These are phyloP conservation scores for Isoperla grammatica DNA, from an alignment of 2,888 invertebrate genomes.

Conservation along the genomic window DNA sequence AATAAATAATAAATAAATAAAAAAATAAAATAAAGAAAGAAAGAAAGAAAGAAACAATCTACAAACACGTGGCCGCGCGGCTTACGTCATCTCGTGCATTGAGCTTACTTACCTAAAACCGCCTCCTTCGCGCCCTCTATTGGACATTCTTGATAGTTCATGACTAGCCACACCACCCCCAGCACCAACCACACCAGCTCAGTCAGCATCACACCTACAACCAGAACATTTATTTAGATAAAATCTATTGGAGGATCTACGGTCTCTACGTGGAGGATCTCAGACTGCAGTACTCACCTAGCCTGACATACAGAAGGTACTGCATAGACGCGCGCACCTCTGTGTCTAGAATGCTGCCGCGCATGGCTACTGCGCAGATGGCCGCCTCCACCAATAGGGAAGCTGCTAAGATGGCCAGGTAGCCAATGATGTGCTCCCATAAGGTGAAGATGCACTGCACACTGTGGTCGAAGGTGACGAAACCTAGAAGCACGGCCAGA, in stretches of 20 bases:
- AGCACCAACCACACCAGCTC: constrained; percentile 70
- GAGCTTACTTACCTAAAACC: constrained; percentile 63
- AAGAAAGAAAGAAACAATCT: too few relatives aligned
- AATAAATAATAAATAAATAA: too few relatives aligned
- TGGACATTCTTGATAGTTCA: constrained; percentile 62
- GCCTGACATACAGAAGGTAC: constrained; percentile 69
- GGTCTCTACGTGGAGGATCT: too few relatives aligned
- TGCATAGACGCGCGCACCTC: constrained; percentile 67
- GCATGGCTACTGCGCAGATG: constrained; percentile 67
- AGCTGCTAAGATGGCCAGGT: constrained; percentile 53
- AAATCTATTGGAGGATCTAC: background rate
- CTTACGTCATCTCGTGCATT: too few relatives aligned
- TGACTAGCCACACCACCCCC: constrained; percentile 65
- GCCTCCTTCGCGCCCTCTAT: constrained; percentile 64
- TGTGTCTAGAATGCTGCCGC: constrained; percentile 75
- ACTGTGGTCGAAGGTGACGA: constrained; percentile 52
- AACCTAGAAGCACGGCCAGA: constrained; percentile 51
- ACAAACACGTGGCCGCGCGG: too few relatives aligned
- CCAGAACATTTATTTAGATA: constrained; percentile 3
- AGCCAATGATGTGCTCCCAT: constrained; percentile 56
- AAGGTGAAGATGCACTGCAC: constrained; percentile 48
- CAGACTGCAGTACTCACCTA: constrained; percentile 50
- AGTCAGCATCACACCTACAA: constrained; percentile 64
- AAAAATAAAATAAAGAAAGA: too few relatives aligned
- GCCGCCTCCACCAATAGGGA: constrained; percentile 62